Base-by-base conservation (phyloP, 2,888 invertebrate species). In the Halictus ligatus region DNA sequence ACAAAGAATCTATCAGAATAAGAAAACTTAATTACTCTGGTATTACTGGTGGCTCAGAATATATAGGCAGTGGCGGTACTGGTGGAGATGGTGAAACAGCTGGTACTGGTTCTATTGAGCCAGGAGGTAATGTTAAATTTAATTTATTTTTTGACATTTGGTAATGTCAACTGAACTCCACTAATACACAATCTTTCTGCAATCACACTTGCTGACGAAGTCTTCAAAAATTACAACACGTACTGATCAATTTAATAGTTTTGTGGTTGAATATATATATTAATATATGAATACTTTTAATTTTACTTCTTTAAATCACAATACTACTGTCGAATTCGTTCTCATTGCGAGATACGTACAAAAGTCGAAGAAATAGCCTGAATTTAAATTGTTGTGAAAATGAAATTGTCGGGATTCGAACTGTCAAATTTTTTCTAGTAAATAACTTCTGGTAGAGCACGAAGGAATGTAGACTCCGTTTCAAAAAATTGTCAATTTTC, bases 71-170 rank as follows among this genome's bases (percentile, higher is more conserved):
- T 60, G 96, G 96, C 87, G 96, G 95, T 72, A 96, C 96, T 88
- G 96, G 96, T 84, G 96, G 96, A n/a, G 95, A 95, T 43, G 95
- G 95, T 69, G 96, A 95, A 75, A 95, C 94, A 46, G 93, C 93
- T 86, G 97, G 96, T 84, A 96, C 97, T 80, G 97, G 97, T 95
- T 98, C 98, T 91, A 98, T 97, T 90, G 98, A 97, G 95, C 98
- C 98, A 93, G 98, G 98, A 93, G 98, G 98, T 94, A 98, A 96
- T 94, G 98, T 98, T 95, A 98, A 96, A 95, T 98, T 98, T 93
- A 98, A 96, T 96, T 98, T 98, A 95, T 98, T 98, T 96, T 98
- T 98, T 92, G 98, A 98, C 98, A 98, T 98, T 95, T 96, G 91
- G 86, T 81, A n/a, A 60, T 48, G 54, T 78, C 72, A 79, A 72